Conservation (phyloP, 2,797 vertebrate species). For the Takifugu ocellatus region DNA sequence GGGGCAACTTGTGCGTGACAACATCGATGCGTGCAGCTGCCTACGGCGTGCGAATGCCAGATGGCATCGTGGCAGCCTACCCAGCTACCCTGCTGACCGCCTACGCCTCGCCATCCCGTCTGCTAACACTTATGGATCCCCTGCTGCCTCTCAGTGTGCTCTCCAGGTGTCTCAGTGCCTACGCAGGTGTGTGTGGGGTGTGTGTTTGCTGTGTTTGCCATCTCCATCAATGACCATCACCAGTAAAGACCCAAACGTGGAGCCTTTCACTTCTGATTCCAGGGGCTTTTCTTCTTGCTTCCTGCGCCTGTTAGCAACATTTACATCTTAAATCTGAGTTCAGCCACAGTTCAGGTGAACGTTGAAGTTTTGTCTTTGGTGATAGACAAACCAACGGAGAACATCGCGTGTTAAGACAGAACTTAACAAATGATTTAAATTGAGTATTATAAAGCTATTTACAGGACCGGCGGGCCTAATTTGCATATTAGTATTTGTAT, state of each 20-base stretch:
- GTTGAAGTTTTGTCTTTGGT: too few relatives aligned
- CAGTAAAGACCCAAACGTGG: slow-evolving; percentile 1
- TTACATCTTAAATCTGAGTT: too few relatives aligned
- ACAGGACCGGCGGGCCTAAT: background rate
- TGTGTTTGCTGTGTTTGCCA: too few relatives aligned
- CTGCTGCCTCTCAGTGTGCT: slow-evolving; percentile 90
- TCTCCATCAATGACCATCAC: too few relatives aligned
- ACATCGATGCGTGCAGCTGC: slow-evolving; percentile 85
- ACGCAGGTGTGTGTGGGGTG: slow-evolving; percentile 74
- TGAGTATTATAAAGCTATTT: background rate
- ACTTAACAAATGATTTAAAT: too few relatives aligned
- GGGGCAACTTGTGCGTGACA: slow-evolving; percentile 87
- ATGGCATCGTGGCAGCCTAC: slow-evolving; percentile 86
- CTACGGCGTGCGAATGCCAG: slow-evolving; percentile 84
- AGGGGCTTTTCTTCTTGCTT: too few relatives aligned
- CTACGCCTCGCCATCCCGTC: slow-evolving; percentile 86
- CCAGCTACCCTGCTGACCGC: slow-evolving; percentile 85
- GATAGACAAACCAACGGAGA: background rate
- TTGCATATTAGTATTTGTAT: too few relatives aligned
- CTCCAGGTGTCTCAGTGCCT: slow-evolving; percentile 87
- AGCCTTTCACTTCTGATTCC: too few relatives aligned
- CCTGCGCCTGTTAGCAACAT: too few relatives aligned
- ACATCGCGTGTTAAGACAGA: too few relatives aligned
- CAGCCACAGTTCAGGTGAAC: too few relatives aligned
- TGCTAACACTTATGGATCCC: slow-evolving; percentile 89